Evolutionary conservation across 2,888 invertebrate species (phyloP).

Genomic region (Drosophila atripex): DNA sequence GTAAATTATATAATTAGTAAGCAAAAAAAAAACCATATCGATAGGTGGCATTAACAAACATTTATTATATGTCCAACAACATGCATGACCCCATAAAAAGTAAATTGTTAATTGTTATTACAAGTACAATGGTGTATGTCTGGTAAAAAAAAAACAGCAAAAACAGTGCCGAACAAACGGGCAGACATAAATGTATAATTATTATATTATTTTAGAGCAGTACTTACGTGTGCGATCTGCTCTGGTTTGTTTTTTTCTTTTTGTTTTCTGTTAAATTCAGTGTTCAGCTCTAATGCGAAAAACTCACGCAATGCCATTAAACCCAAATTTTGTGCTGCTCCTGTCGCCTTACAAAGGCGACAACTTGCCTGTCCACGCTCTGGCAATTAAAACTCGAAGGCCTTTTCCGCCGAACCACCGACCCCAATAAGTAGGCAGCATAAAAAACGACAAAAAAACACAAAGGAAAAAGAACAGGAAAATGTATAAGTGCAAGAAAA

Average conservation of each 20-base stretch:
- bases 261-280: neutral
- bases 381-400: constrained; percentile 82
- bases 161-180: constrained; percentile 24
- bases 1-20: constrained; percentile 56
- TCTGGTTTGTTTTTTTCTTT: constrained; percentile 12
- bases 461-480: constrained; percentile 43
- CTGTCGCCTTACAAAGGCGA: constrained; percentile 55
- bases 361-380: constrained; percentile 63
- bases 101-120: constrained; percentile 60
- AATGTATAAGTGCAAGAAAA: constrained; percentile 51
- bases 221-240: constrained; percentile 49
- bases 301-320: constrained; percentile 68
- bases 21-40: constrained; percentile 29
- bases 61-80: constrained; percentile 55
- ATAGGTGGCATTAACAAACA: constrained; percentile 40
- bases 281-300: constrained; percentile 54
- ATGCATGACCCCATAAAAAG: constrained; percentile 44
- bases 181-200: constrained; percentile 30
- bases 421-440: constrained; percentile 31
- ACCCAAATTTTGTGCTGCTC: constrained; percentile 72
- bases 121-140: constrained; percentile 45
- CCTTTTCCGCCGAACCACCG: constrained; percentile 54
- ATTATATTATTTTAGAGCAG: constrained; percentile 45
- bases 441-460: constrained; percentile 2
- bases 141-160: neutral